A percentile compares a stretch with the other conserved stretches of the same genome.
Evolutionary conservation across 1,140 invertebrate genomes (phyloP).

Genomic region (Holcopasites calliopsidis): DNA sequence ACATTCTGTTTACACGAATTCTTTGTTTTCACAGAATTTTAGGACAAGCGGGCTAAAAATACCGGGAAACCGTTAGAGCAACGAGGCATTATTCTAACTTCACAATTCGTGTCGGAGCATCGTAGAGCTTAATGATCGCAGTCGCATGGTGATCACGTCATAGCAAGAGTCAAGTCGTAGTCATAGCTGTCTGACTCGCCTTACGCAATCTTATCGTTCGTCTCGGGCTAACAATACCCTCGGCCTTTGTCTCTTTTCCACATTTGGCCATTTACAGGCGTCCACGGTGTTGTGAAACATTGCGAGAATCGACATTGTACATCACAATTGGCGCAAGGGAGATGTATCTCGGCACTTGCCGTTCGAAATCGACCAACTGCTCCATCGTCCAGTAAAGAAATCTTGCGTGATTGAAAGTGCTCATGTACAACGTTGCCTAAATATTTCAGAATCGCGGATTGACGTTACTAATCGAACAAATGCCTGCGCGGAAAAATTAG

Average conservation of each 20-base stretch:
- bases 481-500: no score
- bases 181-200: slow-evolving; percentile 39
- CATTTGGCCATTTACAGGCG: slow-evolving; percentile 20
- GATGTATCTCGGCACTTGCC: no score
- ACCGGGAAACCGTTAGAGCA: slow-evolving; percentile 42
- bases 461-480: no score
- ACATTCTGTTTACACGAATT: not conserved
- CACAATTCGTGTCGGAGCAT: slow-evolving; percentile 45
- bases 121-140: slow-evolving; percentile 40
- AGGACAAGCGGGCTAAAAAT: slow-evolving; percentile 33
- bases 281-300: slow-evolving; percentile 4
- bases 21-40: slow-evolving; percentile 28
- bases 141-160: slow-evolving; percentile 50
- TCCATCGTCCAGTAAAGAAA: no score
- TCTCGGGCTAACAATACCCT: slow-evolving; percentile 27
- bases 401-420: no score
- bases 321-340: not conserved
- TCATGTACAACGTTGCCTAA: no score
- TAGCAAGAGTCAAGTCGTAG: slow-evolving; percentile 40
- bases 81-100: slow-evolving; percentile 44
- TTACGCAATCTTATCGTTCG: slow-evolving; percentile 49
- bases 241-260: slow-evolving; percentile 24
- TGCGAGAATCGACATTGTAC: not conserved
- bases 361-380: no score
- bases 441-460: no score